phyloP scores from a whole-genome alignment of 2,888 invertebrate genomes.

The Resseliella maxima region DNA sequence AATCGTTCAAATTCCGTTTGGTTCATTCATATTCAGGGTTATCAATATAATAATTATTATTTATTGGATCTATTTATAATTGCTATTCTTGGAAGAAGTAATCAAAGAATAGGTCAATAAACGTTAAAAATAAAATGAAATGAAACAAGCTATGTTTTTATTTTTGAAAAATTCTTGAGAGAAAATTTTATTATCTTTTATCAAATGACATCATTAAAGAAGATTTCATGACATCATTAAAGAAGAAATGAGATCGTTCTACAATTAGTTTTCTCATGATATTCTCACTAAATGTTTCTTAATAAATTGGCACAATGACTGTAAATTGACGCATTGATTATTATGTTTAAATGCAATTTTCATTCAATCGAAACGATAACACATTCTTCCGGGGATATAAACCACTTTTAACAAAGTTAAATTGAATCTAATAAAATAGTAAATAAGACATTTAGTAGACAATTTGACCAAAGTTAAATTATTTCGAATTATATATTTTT shows the following conservation, averaged over 20 bases:
- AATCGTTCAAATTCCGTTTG: too few species aligned
- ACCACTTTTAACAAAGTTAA: background rate
- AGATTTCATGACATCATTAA: background rate
- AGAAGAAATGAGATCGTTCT: background rate
- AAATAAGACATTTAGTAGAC: too few species aligned
- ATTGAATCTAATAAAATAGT: too few species aligned
- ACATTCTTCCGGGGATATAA: background rate
- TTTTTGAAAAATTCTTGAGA: conserved; percentile 31
- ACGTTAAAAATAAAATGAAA: background rate
- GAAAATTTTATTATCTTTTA: conserved; percentile 53
- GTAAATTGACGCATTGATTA: conserved; percentile 13
- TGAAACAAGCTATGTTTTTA: background rate
- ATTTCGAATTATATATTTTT: too few species aligned
- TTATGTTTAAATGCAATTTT: too few species aligned
- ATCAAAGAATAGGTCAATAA: too few species aligned
- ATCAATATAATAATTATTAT: too few species aligned
- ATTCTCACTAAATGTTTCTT: background rate
- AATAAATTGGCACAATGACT: conserved; percentile 46
- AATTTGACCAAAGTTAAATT: too few species aligned
- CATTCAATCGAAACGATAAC: background rate
- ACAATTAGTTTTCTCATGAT: background rate
- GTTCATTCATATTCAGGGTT: too few species aligned
- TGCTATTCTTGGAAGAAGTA: too few species aligned
- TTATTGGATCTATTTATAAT: too few species aligned
- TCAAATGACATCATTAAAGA: conserved; percentile 33